Conservation (phyloP, 2,797 vertebrate genomes). For the Mionectes olivaceus region DNA sequence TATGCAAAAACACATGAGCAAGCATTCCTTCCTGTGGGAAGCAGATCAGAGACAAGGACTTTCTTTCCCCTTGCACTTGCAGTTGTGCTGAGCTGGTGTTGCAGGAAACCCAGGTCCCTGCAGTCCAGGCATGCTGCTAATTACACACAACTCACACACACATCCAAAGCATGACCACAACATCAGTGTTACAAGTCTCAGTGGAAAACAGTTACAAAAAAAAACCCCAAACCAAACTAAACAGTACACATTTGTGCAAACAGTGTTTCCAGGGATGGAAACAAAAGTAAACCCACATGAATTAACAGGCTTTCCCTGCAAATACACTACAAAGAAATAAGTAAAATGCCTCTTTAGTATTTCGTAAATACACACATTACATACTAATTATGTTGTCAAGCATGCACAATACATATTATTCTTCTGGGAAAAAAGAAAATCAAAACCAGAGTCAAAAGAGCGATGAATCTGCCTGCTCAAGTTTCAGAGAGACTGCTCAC, state of each 20-base stretch:
- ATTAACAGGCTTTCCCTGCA: not conserved
- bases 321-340: constrained; percentile 13
- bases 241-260: not conserved
- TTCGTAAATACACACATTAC: not conserved
- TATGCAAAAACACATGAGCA: rapidly evolving
- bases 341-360: not conserved
- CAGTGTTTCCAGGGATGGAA: not conserved
- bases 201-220: not conserved
- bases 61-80: not conserved
- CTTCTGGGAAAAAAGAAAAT: not conserved
- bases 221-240: not conserved
- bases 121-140: rapidly evolving
- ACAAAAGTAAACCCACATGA: constrained; percentile 20
- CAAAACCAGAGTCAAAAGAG: not conserved
- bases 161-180: not conserved
- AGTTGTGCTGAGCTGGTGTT: not conserved
- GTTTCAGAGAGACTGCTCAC: not conserved
- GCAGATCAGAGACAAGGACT: not conserved
- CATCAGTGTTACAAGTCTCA: not conserved
- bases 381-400: not conserved
- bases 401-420: not conserved
- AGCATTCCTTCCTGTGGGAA: not conserved
- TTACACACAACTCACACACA: not conserved
- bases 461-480: not conserved
- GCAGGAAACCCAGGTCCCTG: not conserved